Evolutionary conservation across 2,797 vertebrate species (phyloP), one percentile per base, ranked within the genome.

Genomic region (Numenius phaeopus): DNA sequence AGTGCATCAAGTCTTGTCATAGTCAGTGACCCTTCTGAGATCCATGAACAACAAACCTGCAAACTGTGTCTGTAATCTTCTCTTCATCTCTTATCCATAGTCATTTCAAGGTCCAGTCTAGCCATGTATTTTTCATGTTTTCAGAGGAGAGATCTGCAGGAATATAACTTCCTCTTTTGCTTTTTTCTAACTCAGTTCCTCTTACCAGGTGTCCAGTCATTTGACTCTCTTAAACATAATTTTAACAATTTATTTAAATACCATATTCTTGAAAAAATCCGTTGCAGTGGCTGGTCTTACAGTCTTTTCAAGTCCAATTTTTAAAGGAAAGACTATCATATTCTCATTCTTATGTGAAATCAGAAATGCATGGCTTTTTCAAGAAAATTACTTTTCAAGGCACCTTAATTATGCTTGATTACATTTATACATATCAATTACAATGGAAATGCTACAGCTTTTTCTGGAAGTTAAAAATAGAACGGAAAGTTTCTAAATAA

Each of bases 1-100:
- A 24, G 22, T 29, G 17, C 39, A 30, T 24, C 26, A 39, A 14
- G 26, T 3, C 34, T 64, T 59, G 30, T 26, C 42, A n/a, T 82
- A 44, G 39, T 7, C 52, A 14, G 24, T 66, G 89, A 52, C 77
- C 24, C 14, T 71, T 84, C 26, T 23, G 66, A 84, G 39, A 39
- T 17, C 65, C 73, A 20, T 1, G 21, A 61, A 32, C 37, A 70
- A 6, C 4, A 40, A 37, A 69, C 16, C 64, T 73, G 21, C 30
- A 4, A 4, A 1, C 29, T 55, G 2, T 40, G 17, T 5, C 58
- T 37, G 11, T 2, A 12, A 11, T n/a, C 23, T 49, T 21, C 30
- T 42, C 76, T 42, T 30, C 29, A 32, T 23, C 58, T 55, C 20
- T 65, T 54, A 14, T 22, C 44, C 30, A 4, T 7, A 17, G n/a